phyloP scores from a whole-genome alignment of 2,888 invertebrate species.

The Octodonta nipae region DNA sequence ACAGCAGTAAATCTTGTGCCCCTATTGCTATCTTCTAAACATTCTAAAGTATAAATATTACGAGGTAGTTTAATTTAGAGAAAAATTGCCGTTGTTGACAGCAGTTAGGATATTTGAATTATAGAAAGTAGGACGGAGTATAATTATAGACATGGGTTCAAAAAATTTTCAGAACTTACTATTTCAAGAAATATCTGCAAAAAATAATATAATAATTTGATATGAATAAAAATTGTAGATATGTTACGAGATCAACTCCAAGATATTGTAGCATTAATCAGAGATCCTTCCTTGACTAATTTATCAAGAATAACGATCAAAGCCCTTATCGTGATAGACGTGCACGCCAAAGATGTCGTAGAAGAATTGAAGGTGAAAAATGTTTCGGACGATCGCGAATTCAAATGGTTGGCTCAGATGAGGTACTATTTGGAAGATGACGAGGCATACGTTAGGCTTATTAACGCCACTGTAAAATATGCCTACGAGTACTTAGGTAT shows the following conservation, averaged over 20 bases:
- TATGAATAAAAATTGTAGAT: no score
- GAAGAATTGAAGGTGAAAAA: constrained; percentile 48
- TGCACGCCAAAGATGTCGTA: constrained; percentile 73
- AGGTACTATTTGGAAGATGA: constrained; percentile 60
- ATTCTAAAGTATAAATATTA: no score
- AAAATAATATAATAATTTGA: no score
- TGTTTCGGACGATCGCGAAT: constrained; percentile 60
- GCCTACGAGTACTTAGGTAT: constrained; percentile 68
- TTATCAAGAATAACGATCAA: constrained; percentile 64
- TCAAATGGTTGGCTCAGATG: constrained; percentile 73
- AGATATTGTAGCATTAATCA: constrained; percentile 60
- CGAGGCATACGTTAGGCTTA: constrained; percentile 54
- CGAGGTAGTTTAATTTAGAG: no score
- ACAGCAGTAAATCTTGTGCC: no score
- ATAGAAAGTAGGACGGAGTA: no score
- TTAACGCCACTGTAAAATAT: constrained; percentile 65
- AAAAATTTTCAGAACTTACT: no score
- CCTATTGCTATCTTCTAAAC: no score
- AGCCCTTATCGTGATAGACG: constrained; percentile 72
- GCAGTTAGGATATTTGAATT: no score
- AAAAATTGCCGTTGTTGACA: no score
- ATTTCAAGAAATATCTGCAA: no score
- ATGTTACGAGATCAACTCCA: constrained; percentile 45
- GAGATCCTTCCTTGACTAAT: constrained; percentile 54
- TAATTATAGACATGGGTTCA: no score